Conservation (phyloP, 2,888 invertebrate species). For the Miltochrista miniata region DNA sequence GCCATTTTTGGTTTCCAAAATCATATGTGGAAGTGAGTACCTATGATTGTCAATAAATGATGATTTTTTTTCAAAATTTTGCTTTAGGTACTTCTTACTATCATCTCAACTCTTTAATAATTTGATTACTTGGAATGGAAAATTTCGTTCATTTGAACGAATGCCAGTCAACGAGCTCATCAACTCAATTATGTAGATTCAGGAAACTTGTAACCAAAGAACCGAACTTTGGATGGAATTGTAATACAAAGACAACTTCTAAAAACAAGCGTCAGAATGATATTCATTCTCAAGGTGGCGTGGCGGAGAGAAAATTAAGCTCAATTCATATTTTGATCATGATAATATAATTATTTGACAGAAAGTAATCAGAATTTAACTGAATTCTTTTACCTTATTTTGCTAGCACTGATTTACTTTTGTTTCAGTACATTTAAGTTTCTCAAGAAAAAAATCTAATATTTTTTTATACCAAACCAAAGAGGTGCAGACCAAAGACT, state of each 20-base stretch:
- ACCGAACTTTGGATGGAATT: slow-evolving; percentile 33
- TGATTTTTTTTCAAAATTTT: too few relatives aligned
- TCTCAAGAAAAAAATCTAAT: too few relatives aligned
- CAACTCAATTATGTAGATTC: slow-evolving; percentile 41
- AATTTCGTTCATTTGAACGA: slow-evolving; percentile 27
- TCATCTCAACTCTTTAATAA: not conserved
- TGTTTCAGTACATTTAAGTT: too few relatives aligned
- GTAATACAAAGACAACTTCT: slow-evolving; percentile 22
- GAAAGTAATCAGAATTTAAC: not conserved
- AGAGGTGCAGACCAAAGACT: too few relatives aligned
- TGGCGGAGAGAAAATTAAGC: not conserved
- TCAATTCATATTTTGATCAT: not conserved
- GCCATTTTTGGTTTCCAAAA: too few relatives aligned
- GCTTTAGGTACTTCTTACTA: too few relatives aligned
- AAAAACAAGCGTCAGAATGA: slow-evolving; percentile 17
- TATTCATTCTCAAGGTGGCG: slow-evolving; percentile 3
- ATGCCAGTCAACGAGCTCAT: slow-evolving; percentile 14
- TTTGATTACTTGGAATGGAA: not conserved
- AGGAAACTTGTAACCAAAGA: slow-evolving; percentile 39
- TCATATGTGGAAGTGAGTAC: too few relatives aligned
- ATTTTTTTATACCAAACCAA: too few relatives aligned
- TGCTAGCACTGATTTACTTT: too few relatives aligned
- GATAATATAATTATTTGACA: not conserved
- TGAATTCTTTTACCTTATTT: too few relatives aligned
- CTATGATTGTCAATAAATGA: too few relatives aligned